phyloP scores from a whole-genome alignment of 2,113 vertebrate genomes.

The Tringa solitaria region DNA sequence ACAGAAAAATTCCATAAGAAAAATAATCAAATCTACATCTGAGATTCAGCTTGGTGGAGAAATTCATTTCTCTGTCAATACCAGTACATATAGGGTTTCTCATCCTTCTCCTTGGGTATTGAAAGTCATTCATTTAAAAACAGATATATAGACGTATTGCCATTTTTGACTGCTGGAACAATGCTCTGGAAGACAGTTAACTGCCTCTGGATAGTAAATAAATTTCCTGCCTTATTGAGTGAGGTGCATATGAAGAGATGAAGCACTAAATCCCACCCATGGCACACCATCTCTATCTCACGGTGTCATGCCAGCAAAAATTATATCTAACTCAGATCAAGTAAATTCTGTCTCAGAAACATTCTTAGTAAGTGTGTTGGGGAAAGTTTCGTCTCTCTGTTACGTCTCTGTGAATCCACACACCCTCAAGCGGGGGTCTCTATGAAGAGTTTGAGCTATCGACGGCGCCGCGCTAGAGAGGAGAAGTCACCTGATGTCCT shows the following conservation, averaged over 20 bases:
- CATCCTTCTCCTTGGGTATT: neutral
- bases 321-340: neutral
- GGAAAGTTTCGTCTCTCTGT: neutral
- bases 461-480: neutral
- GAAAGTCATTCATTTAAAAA: neutral
- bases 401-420: neutral
- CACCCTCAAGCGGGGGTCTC: too few relatives aligned
- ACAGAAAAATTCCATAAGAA: neutral
- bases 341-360: neutral
- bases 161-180: conserved; percentile 7
- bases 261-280: conserved; percentile 16
- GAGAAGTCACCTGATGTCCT: neutral
- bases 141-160: neutral
- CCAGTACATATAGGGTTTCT: neutral
- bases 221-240: conserved; percentile 39
- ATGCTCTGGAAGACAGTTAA: neutral
- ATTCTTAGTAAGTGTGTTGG: rapidly evolving
- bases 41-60: neutral
- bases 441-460: neutral
- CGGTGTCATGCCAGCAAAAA: neutral
- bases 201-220: conserved; percentile 25
- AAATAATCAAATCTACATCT: neutral
- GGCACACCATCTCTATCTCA: neutral
- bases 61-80: conserved; percentile 29
- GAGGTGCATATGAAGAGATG: conserved; percentile 33